phyloP scores from a whole-genome alignment of 2,888 invertebrate species.

The Lepas anatifera region DNA sequence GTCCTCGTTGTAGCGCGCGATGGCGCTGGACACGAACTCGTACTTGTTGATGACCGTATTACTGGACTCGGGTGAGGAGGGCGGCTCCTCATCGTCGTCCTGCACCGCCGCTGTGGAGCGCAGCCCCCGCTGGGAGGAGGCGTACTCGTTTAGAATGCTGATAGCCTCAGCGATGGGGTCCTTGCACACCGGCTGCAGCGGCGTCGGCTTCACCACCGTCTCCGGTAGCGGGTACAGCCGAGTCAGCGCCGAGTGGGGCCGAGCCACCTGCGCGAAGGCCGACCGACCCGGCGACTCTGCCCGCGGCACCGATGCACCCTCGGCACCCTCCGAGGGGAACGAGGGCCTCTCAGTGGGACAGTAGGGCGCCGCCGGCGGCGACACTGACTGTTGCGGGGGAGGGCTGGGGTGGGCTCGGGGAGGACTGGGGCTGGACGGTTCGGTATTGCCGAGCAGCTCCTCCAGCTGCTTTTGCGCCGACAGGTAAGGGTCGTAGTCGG shows the following conservation, averaged over 20 bases:
- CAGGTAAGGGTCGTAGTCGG: slow-evolving; percentile 25
- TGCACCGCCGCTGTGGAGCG: no score
- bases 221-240: not conserved
- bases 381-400: not conserved
- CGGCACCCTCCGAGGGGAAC: not conserved
- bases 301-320: not conserved
- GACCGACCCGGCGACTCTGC: not conserved
- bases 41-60: not conserved
- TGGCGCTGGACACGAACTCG: not conserved
- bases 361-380: not conserved
- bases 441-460: slow-evolving; percentile 20
- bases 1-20: not conserved
- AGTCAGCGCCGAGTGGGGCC: not conserved
- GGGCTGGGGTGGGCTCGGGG: not conserved
- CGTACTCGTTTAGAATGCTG: slow-evolving; percentile 8
- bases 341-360: not conserved
- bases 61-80: not conserved
- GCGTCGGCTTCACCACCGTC: not conserved
- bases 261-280: not conserved
- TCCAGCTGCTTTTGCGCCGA: slow-evolving; percentile 26
- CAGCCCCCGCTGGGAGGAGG: not conserved
- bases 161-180: slow-evolving; percentile 1
- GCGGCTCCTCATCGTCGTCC: not conserved
- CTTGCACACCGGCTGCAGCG: not conserved
- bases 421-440: not conserved